phyloP scores from a whole-genome alignment of 2,888 invertebrate genomes.

The Gastrophysa polygoni region DNA sequence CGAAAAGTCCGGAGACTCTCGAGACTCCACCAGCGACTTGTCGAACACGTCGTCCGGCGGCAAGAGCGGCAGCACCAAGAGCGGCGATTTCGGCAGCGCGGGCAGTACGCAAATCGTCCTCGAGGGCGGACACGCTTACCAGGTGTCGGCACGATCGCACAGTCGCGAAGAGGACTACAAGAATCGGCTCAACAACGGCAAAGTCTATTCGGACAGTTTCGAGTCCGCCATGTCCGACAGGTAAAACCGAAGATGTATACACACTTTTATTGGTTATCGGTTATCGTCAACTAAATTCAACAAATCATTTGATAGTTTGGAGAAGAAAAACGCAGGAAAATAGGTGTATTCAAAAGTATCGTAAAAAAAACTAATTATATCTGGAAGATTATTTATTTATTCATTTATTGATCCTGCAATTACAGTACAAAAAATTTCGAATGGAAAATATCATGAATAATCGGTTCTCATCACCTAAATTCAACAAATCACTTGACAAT shows the following conservation, averaged over 20 bases:
- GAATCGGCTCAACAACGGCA: conserved; percentile 51
- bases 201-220: conserved; percentile 68
- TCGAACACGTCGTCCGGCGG: conserved; percentile 55
- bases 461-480: too few species aligned
- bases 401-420: too few species aligned
- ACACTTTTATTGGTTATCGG: too few species aligned
- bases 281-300: too few species aligned
- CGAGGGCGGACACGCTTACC: conserved; percentile 54
- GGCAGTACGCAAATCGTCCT: conserved; percentile 59
- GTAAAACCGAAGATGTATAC: conserved; percentile 42
- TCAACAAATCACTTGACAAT: too few species aligned
- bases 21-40: conserved; percentile 56
- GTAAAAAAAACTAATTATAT: too few species aligned
- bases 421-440: too few species aligned
- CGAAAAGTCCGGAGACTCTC: conserved; percentile 46
- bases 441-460: too few species aligned
- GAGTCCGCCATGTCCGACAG: conserved; percentile 59
- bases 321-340: too few species aligned
- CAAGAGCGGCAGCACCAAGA: conserved; percentile 51
- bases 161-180: conserved; percentile 53
- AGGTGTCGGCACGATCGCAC: conserved; percentile 53
- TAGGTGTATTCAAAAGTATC: too few species aligned
- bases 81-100: conserved; percentile 57
- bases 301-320: too few species aligned
- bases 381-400: too few species aligned